These are phyloP conservation scores for Cotesia glomerata DNA, from an alignment of 1,140 invertebrate genomes.

Conservation along the genomic window DNA sequence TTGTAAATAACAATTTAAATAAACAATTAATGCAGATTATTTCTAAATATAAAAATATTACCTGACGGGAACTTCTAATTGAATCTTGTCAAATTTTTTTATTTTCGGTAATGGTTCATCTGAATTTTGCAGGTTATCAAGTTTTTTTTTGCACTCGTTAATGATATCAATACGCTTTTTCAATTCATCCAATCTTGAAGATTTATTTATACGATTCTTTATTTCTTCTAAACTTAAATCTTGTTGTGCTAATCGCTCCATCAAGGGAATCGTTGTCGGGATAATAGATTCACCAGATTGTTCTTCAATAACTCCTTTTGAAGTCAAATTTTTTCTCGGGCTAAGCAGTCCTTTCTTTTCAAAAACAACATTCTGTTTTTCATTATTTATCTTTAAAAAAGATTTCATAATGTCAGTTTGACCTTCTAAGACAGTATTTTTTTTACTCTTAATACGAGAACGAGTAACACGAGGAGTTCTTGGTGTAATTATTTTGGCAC, in stretches of 20 bases:
- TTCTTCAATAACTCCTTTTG: slow-evolving; percentile 33
- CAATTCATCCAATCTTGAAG: slow-evolving; percentile 71
- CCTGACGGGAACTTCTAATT: slow-evolving; percentile 76
- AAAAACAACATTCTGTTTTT: slow-evolving; percentile 51
- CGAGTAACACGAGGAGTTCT: slow-evolving; percentile 29
- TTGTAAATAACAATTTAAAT: slow-evolving; percentile 34
- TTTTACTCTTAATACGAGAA: slow-evolving; percentile 28
- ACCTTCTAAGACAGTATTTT: slow-evolving; percentile 40
- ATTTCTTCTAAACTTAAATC: slow-evolving; percentile 72
- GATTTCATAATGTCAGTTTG: slow-evolving; percentile 55
- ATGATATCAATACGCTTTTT: slow-evolving; percentile 69
- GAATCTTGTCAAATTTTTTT: slow-evolving; percentile 74
- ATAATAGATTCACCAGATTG: slow-evolving; percentile 38
- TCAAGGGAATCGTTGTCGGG: slow-evolving; percentile 54
- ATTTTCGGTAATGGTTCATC: slow-evolving; percentile 59
- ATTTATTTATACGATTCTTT: slow-evolving; percentile 69
- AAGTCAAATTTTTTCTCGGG: slow-evolving; percentile 50
- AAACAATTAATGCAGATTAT: not conserved
- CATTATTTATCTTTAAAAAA: slow-evolving; percentile 49
- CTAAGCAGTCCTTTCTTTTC: slow-evolving; percentile 55
- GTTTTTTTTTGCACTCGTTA: slow-evolving; percentile 61
- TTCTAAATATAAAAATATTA: slow-evolving; percentile 46
- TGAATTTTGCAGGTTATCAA: slow-evolving; percentile 55
- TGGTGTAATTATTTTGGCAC: slow-evolving; percentile 35
- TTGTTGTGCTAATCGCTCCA: slow-evolving; percentile 59